These are phyloP conservation scores for Archegozetes longisetosus DNA, from an alignment of 1,140 invertebrate species.

Conservation along the genomic window DNA sequence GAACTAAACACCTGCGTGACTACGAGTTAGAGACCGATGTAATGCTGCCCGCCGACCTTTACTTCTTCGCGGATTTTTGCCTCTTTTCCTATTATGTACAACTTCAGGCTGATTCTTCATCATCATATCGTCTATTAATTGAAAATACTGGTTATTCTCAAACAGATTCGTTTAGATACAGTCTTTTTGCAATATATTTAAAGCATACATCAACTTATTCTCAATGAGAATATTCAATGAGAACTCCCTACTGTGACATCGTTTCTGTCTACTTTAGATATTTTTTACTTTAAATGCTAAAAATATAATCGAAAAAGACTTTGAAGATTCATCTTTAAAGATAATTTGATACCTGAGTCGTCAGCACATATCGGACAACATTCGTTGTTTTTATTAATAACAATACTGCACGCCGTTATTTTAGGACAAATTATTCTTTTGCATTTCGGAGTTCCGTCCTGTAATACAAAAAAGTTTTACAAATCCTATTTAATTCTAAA, in stretches of 20 bases:
- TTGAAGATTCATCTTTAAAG: no score
- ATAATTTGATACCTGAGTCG: not conserved
- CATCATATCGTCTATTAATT: not conserved
- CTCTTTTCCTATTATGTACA: not conserved
- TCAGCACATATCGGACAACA: conserved; percentile 10
- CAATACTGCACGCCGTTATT: not conserved
- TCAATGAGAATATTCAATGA: no score
- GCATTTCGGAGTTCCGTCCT: conserved; percentile 1
- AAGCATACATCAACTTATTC: no score
- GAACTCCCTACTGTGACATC: no score
- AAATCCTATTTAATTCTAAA: no score
- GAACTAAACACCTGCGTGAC: no score
- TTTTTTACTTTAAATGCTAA: not conserved
- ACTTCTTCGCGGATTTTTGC: not conserved
- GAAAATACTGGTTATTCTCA: not conserved
- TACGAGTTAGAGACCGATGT: no score
- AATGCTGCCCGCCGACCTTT: not conserved
- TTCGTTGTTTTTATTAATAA: not conserved
- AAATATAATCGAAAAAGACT: no score
- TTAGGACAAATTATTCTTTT: not conserved
- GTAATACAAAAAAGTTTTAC: no score
- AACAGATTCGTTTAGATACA: not conserved
- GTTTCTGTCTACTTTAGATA: not conserved
- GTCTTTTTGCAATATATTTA: not conserved
- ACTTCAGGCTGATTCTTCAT: not conserved